phyloP scores from a whole-genome alignment of 2,113 vertebrate species.

The Oenanthe oenanthe region DNA sequence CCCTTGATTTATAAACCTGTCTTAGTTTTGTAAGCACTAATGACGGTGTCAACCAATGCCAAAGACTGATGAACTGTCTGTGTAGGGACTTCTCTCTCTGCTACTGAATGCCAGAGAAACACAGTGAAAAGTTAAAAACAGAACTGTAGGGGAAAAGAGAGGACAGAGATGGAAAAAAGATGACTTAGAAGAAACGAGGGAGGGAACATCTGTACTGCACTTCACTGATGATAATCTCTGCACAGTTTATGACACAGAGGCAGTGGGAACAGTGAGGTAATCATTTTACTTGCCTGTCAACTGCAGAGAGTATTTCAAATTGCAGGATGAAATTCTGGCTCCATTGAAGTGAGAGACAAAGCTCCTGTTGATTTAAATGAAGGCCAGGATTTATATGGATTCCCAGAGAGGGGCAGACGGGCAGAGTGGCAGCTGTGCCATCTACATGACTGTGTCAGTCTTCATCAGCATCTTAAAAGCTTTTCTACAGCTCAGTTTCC shows the following conservation, averaged over 20 bases:
- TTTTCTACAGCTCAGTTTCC: neutral
- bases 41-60: slow-evolving; percentile 3
- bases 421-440: neutral
- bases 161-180: slow-evolving; percentile 24
- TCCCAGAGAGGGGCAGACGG: neutral
- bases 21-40: slow-evolving; percentile 15
- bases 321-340: slow-evolving; percentile 26
- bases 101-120: neutral
- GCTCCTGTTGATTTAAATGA: slow-evolving; percentile 29
- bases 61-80: slow-evolving; percentile 21
- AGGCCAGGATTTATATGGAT: neutral
- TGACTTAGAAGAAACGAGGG: slow-evolving; percentile 7
- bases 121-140: neutral
- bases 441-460: neutral
- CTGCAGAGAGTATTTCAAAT: slow-evolving; percentile 20
- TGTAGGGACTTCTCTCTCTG: neutral
- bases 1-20: slow-evolving; percentile 66
- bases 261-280: slow-evolving; percentile 16
- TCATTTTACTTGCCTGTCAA: slow-evolving; percentile 42
- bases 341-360: slow-evolving; percentile 12
- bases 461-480: neutral
- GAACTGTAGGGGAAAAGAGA: neutral
- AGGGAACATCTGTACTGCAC: slow-evolving; percentile 45
- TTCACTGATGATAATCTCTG: slow-evolving; percentile 46
- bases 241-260: slow-evolving; percentile 40